Evolutionary conservation across 2,888 invertebrate genomes (phyloP).

Genomic region (Ectemnius continuus): DNA sequence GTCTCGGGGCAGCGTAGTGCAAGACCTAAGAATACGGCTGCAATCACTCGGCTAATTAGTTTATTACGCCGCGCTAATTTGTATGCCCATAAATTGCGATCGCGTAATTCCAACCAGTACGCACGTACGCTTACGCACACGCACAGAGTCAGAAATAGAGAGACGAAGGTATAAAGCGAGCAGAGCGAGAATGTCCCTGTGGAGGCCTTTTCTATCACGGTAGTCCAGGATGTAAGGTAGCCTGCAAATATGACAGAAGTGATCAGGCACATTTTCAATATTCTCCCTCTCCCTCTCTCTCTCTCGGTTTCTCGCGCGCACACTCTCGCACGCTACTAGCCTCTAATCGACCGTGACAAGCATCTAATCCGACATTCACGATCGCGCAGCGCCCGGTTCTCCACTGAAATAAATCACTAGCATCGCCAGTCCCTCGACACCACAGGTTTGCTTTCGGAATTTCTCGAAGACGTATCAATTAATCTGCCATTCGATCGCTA

Average conservation of each 20-base stretch:
- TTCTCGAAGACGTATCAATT: too few relatives aligned
- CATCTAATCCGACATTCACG: conserved; percentile 54
- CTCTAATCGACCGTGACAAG: conserved; percentile 57
- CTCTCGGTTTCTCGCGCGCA: too few relatives aligned
- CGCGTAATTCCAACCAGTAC: conserved; percentile 18
- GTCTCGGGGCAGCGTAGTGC: conserved; percentile 20
- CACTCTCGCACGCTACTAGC: conserved; percentile 18
- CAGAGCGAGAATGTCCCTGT: background rate
- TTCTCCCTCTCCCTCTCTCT: conserved; percentile 32
- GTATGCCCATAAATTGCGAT: conserved; percentile 67
- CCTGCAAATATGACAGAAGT: conserved; percentile 49
- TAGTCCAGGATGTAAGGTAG: conserved; percentile 6
- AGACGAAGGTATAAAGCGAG: conserved; percentile 1
- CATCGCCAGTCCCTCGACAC: too few relatives aligned
- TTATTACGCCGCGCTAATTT: conserved; percentile 71
- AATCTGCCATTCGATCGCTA: too few relatives aligned
- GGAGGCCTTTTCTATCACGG: background rate
- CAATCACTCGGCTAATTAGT: conserved; percentile 72
- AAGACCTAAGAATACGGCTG: conserved; percentile 52
- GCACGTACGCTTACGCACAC: background rate
- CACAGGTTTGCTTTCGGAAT: too few relatives aligned
- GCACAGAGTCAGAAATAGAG: background rate
- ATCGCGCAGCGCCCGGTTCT: conserved; percentile 16
- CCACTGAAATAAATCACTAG: too few relatives aligned
- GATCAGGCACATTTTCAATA: conserved; percentile 42